These are phyloP conservation scores for Urosaurus nigricauda DNA, from an alignment of 2,797 vertebrate genomes.

Conservation along the genomic window DNA sequence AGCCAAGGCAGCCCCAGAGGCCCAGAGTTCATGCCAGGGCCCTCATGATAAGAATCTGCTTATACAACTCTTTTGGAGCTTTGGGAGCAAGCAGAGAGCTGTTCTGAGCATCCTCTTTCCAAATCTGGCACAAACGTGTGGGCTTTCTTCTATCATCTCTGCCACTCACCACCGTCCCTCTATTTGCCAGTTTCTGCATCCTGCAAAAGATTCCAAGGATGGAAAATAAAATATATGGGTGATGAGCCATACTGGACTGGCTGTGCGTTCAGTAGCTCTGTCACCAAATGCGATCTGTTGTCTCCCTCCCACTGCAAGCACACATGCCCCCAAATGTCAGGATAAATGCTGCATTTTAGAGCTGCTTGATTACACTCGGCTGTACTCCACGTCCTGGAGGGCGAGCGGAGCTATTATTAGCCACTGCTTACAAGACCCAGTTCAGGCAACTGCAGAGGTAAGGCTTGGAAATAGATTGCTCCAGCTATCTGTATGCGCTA, in stretches of 20 bases:
- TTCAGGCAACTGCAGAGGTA: slow-evolving; percentile 8
- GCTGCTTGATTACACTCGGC: slow-evolving; percentile 33
- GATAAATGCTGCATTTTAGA: slow-evolving; percentile 19
- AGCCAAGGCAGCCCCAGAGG: neutral
- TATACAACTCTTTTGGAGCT: neutral
- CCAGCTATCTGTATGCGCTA: neutral
- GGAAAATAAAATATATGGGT: neutral
- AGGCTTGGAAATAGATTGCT: slow-evolving; percentile 8
- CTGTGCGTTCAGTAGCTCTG: neutral
- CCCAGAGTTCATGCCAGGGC: neutral
- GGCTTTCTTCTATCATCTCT: neutral
- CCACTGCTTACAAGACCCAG: slow-evolving; percentile 3
- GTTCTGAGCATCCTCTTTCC: too few relatives aligned
- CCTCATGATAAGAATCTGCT: too few relatives aligned
- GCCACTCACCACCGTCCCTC: neutral
- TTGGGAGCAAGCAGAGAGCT: neutral
- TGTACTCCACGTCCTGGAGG: slow-evolving; percentile 27
- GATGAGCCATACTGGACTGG: neutral
- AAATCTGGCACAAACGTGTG: neutral
- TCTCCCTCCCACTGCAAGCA: neutral
- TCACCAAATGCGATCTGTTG: neutral
- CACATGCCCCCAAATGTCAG: neutral
- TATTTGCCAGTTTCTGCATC: neutral
- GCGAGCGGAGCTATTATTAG: slow-evolving; percentile 37
- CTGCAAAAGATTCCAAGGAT: too few relatives aligned